phyloP scores from a whole-genome alignment of 2,888 invertebrate species.

The Hemithea aestivaria region DNA sequence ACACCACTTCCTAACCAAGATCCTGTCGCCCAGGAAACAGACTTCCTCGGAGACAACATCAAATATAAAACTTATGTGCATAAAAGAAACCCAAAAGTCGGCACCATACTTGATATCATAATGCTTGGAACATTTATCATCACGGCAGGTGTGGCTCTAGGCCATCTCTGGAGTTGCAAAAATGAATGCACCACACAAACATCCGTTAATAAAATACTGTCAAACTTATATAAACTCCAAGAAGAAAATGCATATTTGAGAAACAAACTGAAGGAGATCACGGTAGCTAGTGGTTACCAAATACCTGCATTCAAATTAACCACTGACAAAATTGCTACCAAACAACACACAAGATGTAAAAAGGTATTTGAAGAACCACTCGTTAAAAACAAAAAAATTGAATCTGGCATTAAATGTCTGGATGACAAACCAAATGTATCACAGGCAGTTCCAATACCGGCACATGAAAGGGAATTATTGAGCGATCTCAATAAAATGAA shows the following conservation, averaged over 20 bases:
- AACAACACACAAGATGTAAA: conserved; percentile 58
- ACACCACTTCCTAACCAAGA: conserved; percentile 16
- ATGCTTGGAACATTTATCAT: conserved; percentile 67
- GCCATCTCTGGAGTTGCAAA: conserved; percentile 73
- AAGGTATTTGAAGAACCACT: conserved; percentile 65
- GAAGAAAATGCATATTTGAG: conserved; percentile 70
- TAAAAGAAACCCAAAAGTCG: conserved; percentile 66
- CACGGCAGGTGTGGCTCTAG: conserved; percentile 71
- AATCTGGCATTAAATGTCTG: conserved; percentile 57
- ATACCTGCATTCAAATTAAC: conserved; percentile 41
- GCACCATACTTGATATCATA: conserved; percentile 67
- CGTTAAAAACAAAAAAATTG: conserved; percentile 47
- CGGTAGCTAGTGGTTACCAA: conserved; percentile 44
- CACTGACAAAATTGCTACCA: conserved; percentile 37
- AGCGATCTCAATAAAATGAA: conserved; percentile 55
- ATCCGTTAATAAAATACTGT: conserved; percentile 68
- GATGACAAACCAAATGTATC: conserved; percentile 40
- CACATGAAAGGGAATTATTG: conserved; percentile 55
- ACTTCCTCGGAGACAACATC: conserved; percentile 51
- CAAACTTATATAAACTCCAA: conserved; percentile 70
- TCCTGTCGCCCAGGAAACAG: conserved; percentile 46
- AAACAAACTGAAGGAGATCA: conserved; percentile 62
- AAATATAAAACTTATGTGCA: conserved; percentile 73
- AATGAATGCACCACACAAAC: conserved; percentile 60
- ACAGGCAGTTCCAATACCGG: conserved; percentile 36